Base-by-base conservation (phyloP, 2,888 invertebrate genomes). In the Agrochola circellaris region DNA sequence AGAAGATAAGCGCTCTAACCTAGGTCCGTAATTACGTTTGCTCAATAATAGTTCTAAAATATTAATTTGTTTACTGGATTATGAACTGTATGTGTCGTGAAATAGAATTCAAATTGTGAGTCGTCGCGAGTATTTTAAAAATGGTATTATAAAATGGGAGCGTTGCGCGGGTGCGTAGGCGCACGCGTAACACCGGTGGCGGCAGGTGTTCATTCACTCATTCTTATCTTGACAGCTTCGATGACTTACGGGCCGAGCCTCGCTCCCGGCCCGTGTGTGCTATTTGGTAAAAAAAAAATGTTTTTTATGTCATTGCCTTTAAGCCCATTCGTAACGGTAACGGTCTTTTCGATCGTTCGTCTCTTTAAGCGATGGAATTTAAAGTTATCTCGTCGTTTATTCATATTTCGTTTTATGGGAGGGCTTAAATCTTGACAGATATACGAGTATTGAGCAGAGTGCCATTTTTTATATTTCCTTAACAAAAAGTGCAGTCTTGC, bases 181-280 rank as follows among this genome's bases (percentile, higher is more conserved):
- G 95, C 94, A 89, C 93, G 96, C 95, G 96, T 96, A 96, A 96
- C 94, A 94, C 96, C 94, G 93, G 96, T 95, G 93, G 96, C 95
- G 92, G 95, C 96, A 96, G 96, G 96, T 96, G 96, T 95, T 94
- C 96, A 95, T 95, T 96, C 95, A 95, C 91, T 96, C 95, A 95
- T 95, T 96, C 95, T 96, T 96, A 96, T 96, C 96, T 96, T 95
- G 96, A 96, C 96, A 96, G 95, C 93, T 94, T 93, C 94, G 95
- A 96, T 96, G 96, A 96, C 95, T 96, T 96, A 96, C 95, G 95
- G 91, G 90, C 92, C 90, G 91, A 90, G 92, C 82, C 91, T 89
- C 87, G 90, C 90, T 90, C 91, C 92, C 93, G 92, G 91, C 88
- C 92, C 93, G 94, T 95, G 95, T 95, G 93, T 95, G 93, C 94